Evolutionary conservation across 2,888 invertebrate species (phyloP).

Genomic region (Ormyrus thymus): DNA sequence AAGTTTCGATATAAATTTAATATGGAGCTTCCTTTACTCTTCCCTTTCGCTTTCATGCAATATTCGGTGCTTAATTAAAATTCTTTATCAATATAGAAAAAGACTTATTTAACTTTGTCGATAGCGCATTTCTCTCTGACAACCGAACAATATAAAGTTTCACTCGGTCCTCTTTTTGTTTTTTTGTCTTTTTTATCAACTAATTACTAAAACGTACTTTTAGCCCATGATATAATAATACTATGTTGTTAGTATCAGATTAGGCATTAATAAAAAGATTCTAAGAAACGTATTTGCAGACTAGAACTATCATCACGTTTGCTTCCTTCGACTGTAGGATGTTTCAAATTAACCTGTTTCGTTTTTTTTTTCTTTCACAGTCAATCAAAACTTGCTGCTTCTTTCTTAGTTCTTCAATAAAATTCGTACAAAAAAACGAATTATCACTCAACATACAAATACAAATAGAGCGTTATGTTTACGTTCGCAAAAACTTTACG

Average conservation of each 20-base stretch:
- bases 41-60: constrained; percentile 40
- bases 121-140: constrained; percentile 49
- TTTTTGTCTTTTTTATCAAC: constrained; percentile 43
- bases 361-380: constrained; percentile 49
- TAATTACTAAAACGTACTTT: constrained; percentile 49
- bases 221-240: constrained; percentile 60
- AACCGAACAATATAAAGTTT: constrained; percentile 50
- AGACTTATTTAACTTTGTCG: constrained; percentile 53
- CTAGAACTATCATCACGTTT: constrained; percentile 69
- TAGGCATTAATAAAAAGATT: constrained; percentile 56
- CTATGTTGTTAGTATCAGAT: constrained; percentile 61
- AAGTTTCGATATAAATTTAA: constrained; percentile 56
- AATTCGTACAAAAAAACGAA: constrained; percentile 54
- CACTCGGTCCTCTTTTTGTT: constrained; percentile 42
- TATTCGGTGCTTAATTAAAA: constrained; percentile 52
- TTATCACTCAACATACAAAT: constrained; percentile 53
- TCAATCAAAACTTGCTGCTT: constrained; percentile 41
- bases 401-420: constrained; percentile 40
- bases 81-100: constrained; percentile 55
- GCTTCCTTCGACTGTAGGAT: constrained; percentile 54
- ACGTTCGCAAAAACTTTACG: constrained; percentile 38
- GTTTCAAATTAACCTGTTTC: constrained; percentile 31
- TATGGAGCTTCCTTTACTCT: constrained; percentile 42
- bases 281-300: constrained; percentile 61
- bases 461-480: constrained; percentile 48